Evolutionary conservation across 2,113 vertebrate genomes (phyloP), one percentile per base, ranked within the genome.

Genomic region (Mobula birostris): DNA sequence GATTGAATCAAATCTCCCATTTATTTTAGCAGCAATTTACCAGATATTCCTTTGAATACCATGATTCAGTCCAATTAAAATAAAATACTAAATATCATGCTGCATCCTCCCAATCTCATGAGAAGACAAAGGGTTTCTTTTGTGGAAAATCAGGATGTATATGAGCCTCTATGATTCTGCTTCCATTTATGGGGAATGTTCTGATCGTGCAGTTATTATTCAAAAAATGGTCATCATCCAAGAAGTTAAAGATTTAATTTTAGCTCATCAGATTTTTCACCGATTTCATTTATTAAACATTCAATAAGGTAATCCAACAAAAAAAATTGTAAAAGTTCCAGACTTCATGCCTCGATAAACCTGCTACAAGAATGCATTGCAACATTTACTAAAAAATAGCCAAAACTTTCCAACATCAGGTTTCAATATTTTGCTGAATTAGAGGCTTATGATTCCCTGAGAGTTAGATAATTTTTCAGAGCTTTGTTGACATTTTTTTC

Each of bases 51-150:
- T 74, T 74, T 56, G 68, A 74, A 93, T 48, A 70, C 24, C 48
- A 74, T 74, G 27, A 27, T 56, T 93, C 91, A 27, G 72, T 93
- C n/a, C 56, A 74, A 93, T 93, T 93, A 48, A 19, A 56, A 48
- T 93, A 93, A 74, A 74, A 70, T 70, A 74, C 32, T 93, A 93
- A 93, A 72, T 48, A 93, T 36, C 91, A 93, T 74, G 36, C 36
- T 8, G 40, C 24, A 74, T 70, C 24, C 29, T 93, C 68, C 11
- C 68, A 93, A 93, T 56, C 36, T 93, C 72, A 19, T 48, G 70
- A 76, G 68, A 48, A 93, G 70, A 76, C 68, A 93, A 93, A 48
- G 74, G 40, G 36, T 40, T 74, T 74, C 66, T 48, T 29, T 48
- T 93, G 19, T 56, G 70, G 91, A 93, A 74, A 93, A 91, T n/a